Base-by-base conservation (phyloP, 2,113 vertebrate species). In the Dinomys branickii region DNA sequence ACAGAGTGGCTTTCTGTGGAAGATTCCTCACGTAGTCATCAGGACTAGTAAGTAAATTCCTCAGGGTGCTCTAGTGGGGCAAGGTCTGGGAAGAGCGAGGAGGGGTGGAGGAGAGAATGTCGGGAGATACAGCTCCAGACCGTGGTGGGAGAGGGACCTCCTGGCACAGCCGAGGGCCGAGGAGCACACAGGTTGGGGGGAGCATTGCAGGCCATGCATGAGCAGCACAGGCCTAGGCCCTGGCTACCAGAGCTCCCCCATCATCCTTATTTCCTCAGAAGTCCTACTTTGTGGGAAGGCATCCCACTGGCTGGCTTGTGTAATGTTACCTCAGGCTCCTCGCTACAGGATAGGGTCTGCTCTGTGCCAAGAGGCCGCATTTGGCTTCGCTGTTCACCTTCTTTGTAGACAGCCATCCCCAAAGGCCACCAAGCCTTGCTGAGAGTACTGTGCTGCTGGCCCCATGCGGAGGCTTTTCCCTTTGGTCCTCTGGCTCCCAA, bases 51-150 rank as follows among this genome's bases (percentile, higher is more conserved):
- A 93, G 71, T 85, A 28, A 80, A 61, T 24, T 7, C 10, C 35
- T 33, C 17, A 3, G 0, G 7, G 7, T 69, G 22, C 41, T 11
- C 14, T 9, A 4, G 4, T 0, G 0, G 14, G 50, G 8, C 50
- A 2, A 0, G 12, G 5, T 35, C n/a, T 35, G 22, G 71, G 89
- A 11, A 69, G 38, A 52, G 13, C 24, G 8, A 50, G 10, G 75
- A 1, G 33, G 65, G n/a, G 20, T 41, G 33, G 26, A 58, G 30
- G 38, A 13, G 61, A 24, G 33, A 16, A 28, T 1, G 3, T 13
- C 47, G 10, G 73, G 63, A 94, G 65, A 28, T 11, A 7, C n/a
- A 8, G 26, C 17, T 59, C 61, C 16, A 41, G 83, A 26, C 78
- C 0, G 3, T 10, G 65, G n/a, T 38, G 44, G 26, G 35, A 59